Evolutionary conservation across 2,113 vertebrate species (phyloP).

Genomic region (Miniopterus natalensis): DNA sequence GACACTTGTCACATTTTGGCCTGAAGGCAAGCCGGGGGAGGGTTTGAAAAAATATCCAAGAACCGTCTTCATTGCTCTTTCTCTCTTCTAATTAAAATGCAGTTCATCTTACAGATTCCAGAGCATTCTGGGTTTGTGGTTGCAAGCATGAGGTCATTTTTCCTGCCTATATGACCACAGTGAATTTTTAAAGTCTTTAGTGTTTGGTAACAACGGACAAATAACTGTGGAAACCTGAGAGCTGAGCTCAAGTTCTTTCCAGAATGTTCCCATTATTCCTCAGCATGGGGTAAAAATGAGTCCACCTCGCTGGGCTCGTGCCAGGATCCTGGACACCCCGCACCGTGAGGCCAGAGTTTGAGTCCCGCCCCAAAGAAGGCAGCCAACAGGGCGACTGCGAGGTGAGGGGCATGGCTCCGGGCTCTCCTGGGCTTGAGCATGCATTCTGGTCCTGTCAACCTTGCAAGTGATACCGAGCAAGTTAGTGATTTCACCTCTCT

Average conservation of each 20-base stretch:
- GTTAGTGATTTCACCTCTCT: background rate
- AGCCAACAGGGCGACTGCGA: background rate
- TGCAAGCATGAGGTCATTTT: conserved; percentile 88
- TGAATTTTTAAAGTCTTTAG: conserved; percentile 75
- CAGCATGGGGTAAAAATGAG: conserved; percentile 76
- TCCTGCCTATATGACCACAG: conserved; percentile 87
- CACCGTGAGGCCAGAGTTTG: background rate
- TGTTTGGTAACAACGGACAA: conserved; percentile 88
- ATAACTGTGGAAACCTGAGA: conserved; percentile 87
- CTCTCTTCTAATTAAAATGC: conserved; percentile 86
- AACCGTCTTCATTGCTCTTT: conserved; percentile 82
- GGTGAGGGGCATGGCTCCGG: background rate
- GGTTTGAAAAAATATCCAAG: conserved; percentile 82
- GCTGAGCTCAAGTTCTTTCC: conserved; percentile 79
- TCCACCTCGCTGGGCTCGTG: conserved; percentile 47
- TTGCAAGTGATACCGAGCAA: background rate
- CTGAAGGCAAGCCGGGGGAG: conserved; percentile 81
- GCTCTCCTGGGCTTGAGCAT: background rate
- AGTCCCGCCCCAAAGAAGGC: background rate
- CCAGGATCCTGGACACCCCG: conserved; percentile 35
- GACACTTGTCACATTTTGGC: conserved; percentile 88
- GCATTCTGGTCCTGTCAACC: background rate
- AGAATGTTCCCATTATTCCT: conserved; percentile 78
- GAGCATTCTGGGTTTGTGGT: conserved; percentile 86
- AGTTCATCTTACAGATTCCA: conserved; percentile 86